phyloP scores from a whole-genome alignment of 2,888 invertebrate genomes.

The Lucinisca nassula region DNA sequence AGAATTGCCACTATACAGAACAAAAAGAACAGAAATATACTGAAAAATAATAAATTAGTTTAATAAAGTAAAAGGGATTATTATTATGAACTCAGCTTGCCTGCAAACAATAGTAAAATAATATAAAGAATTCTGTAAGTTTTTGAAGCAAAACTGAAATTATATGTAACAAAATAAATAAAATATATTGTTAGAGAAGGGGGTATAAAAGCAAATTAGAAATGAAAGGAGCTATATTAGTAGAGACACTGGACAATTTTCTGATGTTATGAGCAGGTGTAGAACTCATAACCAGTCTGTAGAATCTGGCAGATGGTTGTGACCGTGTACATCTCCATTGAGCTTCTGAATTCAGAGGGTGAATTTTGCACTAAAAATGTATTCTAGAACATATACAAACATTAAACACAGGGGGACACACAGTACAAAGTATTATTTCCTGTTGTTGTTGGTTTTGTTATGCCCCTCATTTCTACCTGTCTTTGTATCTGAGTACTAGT shows the following conservation, averaged over 20 bases:
- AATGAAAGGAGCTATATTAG: neutral
- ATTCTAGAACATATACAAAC: too few species aligned
- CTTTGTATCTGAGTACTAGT: too few species aligned
- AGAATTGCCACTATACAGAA: conserved; percentile 79
- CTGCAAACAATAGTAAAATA: neutral
- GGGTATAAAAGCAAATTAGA: neutral
- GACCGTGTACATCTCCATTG: too few species aligned
- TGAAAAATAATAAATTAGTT: neutral
- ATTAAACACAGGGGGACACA: too few species aligned
- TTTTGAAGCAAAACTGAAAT: neutral
- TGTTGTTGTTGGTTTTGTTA: too few species aligned
- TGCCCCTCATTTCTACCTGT: too few species aligned
- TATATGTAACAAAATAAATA: neutral
- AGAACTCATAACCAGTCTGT: neutral
- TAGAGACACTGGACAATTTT: neutral
- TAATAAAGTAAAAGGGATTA: neutral
- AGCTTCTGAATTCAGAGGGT: too few species aligned
- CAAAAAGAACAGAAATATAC: conserved; percentile 72
- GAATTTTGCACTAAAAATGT: too few species aligned
- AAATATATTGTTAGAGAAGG: neutral
- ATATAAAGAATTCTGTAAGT: neutral
- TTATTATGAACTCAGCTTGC: neutral
- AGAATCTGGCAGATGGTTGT: neutral
- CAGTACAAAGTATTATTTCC: too few species aligned
- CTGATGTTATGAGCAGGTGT: too few species aligned